A percentile compares a stretch with the other conserved stretches of the same genome.
phyloP scores from a whole-genome alignment of 2,113 vertebrate genomes.

The Capreolus pygargus region DNA sequence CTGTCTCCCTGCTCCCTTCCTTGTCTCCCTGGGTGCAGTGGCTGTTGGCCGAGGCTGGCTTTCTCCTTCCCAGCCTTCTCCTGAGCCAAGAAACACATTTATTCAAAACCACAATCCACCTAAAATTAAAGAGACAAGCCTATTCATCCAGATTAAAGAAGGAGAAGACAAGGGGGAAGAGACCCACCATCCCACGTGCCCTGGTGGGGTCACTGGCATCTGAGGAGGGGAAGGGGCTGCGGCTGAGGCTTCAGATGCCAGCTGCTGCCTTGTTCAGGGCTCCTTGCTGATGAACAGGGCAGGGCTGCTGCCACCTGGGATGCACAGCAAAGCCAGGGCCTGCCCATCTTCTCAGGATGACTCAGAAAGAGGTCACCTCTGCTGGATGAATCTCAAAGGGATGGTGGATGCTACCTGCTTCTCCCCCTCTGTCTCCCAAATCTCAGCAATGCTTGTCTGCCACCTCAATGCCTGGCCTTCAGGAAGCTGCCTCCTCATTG shows the following conservation, averaged over 20 bases:
- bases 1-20: not conserved
- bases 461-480: not conserved
- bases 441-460: too few relatives aligned
- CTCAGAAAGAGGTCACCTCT: not conserved
- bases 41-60: not conserved
- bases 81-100: not conserved
- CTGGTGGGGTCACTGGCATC: fast-evolving
- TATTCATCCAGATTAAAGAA: not conserved
- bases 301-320: not conserved
- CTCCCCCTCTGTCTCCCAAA: not conserved
- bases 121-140: not conserved
- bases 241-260: not conserved
- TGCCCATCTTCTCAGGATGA: not conserved
- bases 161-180: not conserved
- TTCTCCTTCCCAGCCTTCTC: not conserved
- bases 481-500: not conserved
- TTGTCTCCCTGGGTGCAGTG: not conserved
- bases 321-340: too few relatives aligned
- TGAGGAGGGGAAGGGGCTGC: not conserved
- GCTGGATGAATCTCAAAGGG: not conserved
- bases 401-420: not conserved
- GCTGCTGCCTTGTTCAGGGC: fast-evolving
- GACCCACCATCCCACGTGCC: not conserved
- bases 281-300: not conserved
- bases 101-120: not conserved